These are phyloP conservation scores for Cyclopterus lumpus DNA, from an alignment of 2,797 vertebrate genomes.

Conservation along the genomic window DNA sequence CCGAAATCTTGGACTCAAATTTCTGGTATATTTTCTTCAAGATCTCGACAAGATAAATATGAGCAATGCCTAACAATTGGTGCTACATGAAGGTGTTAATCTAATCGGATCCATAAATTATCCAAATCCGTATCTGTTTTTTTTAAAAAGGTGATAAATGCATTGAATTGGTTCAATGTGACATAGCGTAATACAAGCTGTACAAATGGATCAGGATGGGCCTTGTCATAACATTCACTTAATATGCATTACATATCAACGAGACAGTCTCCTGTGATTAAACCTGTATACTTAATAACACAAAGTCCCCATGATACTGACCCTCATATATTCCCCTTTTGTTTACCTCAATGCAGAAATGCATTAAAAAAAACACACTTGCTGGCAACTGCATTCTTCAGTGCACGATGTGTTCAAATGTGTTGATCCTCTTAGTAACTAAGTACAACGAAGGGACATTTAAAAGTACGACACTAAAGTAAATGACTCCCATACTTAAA, in stretches of 20 bases:
- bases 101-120: too few relatives aligned
- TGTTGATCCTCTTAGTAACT: not conserved
- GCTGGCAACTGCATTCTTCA: not conserved
- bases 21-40: not conserved
- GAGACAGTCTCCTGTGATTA: slow-evolving; percentile 11
- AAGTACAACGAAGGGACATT: not conserved
- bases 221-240: slow-evolving; percentile 14
- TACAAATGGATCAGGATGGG: not conserved
- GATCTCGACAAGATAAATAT: not conserved
- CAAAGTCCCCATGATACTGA: not conserved
- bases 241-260: slow-evolving; percentile 2
- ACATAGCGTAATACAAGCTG: not conserved
- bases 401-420: not conserved
- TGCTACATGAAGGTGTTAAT: not conserved
- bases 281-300: slow-evolving; percentile 8
- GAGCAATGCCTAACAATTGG: not conserved
- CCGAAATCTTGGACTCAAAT: too few relatives aligned
- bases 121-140: not conserved
- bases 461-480: not conserved
- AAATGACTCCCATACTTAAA: not conserved
- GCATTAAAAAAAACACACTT: not conserved
- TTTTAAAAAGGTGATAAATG: not conserved
- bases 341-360: slow-evolving; percentile 3
- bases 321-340: not conserved
- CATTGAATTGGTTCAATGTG: not conserved